Evolutionary conservation across 1,140 invertebrate species (phyloP), one percentile per base, ranked within the genome.

Genomic region (Cotesia glomerata): DNA sequence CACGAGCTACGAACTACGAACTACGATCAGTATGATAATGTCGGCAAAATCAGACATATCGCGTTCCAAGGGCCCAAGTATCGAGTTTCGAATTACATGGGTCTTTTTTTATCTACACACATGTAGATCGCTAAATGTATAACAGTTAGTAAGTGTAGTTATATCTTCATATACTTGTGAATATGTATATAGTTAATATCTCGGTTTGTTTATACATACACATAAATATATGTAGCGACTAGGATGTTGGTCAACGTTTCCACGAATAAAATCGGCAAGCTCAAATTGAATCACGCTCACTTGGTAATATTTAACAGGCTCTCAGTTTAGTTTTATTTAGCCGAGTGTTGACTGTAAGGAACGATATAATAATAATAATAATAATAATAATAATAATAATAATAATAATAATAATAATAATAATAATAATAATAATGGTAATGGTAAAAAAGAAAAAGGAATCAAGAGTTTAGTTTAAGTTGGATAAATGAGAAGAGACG

Each of bases 1-100:
- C 78, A 68, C 69, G 73, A 66, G 76, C 26, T 26, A 26, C 26
- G 26, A 26, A 78, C 78, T 81, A 84, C 85, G 79, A 84, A 84
- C 77, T 79, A 76, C 72, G 78, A 45, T 45, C 0, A 8, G 39
- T 45, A 45, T 45, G 39, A 45, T 45, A 73, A 77, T 76, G 82
- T 80, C 84, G 83, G 83, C 80, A 75, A 79, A 85, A 81, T 85
- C 84, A 86, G 84, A 79, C 82, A 82, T 86, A 86, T 86, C 85
- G 80, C 80, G 77, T 86, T 85, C 81, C 83, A 77, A 64, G 76
- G 75, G 73, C 74, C 77, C 77, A 77, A 82, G 82, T 79, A 86
- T 86, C 82, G 76, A 79, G 80, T 86, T 86, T 83, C 84, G 67
- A 65, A 45, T 56, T 34, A 52, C 59, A 69, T 70, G 68, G 45